Percentiles rank a stretch among this genome's conserved stretches.
Conservation (phyloP, 2,888 invertebrate species). For the Heteromurus nitidus region DNA sequence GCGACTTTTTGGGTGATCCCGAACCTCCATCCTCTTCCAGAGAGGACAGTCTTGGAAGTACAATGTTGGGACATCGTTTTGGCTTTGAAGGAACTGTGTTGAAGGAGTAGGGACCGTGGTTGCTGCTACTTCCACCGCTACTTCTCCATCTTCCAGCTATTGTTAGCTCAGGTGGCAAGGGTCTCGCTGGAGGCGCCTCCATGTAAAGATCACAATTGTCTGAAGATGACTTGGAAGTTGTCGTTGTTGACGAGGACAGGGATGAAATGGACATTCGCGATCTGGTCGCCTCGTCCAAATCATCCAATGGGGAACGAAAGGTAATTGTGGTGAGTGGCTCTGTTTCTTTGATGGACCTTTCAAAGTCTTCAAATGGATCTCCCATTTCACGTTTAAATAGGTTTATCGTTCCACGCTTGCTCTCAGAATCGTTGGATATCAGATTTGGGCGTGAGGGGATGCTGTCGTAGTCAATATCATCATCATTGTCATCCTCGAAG, state of each 20-base stretch:
- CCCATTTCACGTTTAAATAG: constrained; percentile 63
- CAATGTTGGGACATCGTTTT: constrained; percentile 49
- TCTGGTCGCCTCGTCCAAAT: constrained; percentile 62
- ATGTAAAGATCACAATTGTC: constrained; percentile 66
- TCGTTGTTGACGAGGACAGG: constrained; percentile 51
- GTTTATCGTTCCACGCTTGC: constrained; percentile 69
- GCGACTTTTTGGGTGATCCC: not conserved
- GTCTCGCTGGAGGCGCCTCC: constrained; percentile 64
- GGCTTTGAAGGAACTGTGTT: constrained; percentile 63
- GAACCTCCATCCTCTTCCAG: constrained; percentile 40
- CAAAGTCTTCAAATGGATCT: constrained; percentile 72
- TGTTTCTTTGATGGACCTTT: constrained; percentile 64
- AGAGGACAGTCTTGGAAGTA: constrained; percentile 50
- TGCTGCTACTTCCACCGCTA: not conserved
- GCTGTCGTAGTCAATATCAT: constrained; percentile 47
- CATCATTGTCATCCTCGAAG: constrained; percentile 54
- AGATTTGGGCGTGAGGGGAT: constrained; percentile 46
- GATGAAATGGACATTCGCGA: constrained; percentile 61
- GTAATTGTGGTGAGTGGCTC: constrained; percentile 48
- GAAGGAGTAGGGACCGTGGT: constrained; percentile 37
- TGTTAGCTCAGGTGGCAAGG: constrained; percentile 28
- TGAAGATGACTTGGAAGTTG: constrained; percentile 58
- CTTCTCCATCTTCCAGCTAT: constrained; percentile 31
- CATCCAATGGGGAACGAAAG: constrained; percentile 63
- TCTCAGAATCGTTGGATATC: constrained; percentile 21